A percentile compares a stretch with the other conserved stretches of the same genome.
These are phyloP conservation scores for Palloptera scutellata DNA, from an alignment of 2,888 invertebrate genomes.

Conservation along the genomic window DNA sequence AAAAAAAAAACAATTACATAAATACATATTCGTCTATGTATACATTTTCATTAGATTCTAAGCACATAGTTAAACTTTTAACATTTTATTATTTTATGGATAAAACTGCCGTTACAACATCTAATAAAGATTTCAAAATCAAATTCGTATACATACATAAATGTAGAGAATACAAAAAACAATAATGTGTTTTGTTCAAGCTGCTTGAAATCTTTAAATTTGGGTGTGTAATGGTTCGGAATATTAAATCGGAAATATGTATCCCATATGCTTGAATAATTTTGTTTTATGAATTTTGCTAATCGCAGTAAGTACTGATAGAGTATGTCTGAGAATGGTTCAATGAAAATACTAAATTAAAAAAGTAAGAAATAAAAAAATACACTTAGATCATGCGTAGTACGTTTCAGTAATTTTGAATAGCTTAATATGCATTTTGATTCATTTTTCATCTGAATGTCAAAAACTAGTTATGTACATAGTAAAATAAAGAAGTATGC, in stretches of 20 bases:
- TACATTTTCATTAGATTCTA: constrained; percentile 61
- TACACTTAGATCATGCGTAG: too few relatives aligned
- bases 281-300: constrained; percentile 24
- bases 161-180: constrained; percentile 33
- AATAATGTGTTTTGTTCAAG: constrained; percentile 29
- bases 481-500: too few relatives aligned
- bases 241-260: constrained; percentile 31
- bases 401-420: too few relatives aligned
- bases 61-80: constrained; percentile 63
- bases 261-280: constrained; percentile 24
- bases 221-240: constrained; percentile 33
- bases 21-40: constrained; percentile 62
- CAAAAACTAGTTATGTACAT: too few relatives aligned
- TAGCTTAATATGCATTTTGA: too few relatives aligned
- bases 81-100: constrained; percentile 63
- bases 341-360: too few relatives aligned
- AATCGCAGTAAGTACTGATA: background rate
- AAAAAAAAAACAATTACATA: constrained; percentile 44
- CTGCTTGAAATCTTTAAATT: constrained; percentile 51
- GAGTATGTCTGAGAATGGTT: background rate
- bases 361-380: too few relatives aligned
- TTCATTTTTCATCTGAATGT: too few relatives aligned
- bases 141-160: constrained; percentile 39
- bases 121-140: constrained; percentile 59
- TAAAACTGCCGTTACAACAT: constrained; percentile 61